Evolutionary conservation across 2,797 vertebrate species (phyloP), one percentile per base, ranked within the genome.

Genomic region (Lutjanus campechanus): DNA sequence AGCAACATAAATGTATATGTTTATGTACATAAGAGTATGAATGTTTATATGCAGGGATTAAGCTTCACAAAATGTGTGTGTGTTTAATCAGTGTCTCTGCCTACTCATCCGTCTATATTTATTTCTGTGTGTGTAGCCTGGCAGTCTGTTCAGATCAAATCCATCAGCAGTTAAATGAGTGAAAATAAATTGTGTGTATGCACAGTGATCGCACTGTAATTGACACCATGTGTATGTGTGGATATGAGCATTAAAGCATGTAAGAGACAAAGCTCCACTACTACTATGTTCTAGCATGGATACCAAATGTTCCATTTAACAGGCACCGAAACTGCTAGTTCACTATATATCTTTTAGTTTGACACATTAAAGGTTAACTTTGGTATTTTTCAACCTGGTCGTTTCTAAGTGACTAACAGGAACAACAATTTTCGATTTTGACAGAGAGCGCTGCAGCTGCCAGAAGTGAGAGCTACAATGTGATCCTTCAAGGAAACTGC

Each of bases 11-110:
- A 85, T 16, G 40, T 41, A 60, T 40, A 55, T 83, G 80, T 90
- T 83, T 88, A 77, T 68, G 75, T 70, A 40, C 56, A 54, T 43
- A 70, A 59, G 44, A 83, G 51, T 55, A 78, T 36, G 13, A 55
- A 65, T 79, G 83, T 90, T 82, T 82, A 82, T 61, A 66, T 49
- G 54, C 29, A 22, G 46, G 25, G 58, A 81, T 73, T 68, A 76
- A 25, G 77, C 70, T 47, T 60, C 71, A 70, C 40, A 71, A 77
- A 54, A 60, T 44, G 55, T 66, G 50, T 29, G 12, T 68, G 61
- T 40, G 58, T 84, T 79, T 68, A 84, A 79, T 68, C 69, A 63
- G 29, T 66, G 69, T 76, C 71, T 61, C 49, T 5, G 66, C 36
- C 71, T 29, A 16, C 59, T 77, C 60, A 50, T 65, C 68, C 25